These are phyloP conservation scores for Acronicta aceris DNA, from an alignment of 2,888 invertebrate genomes.

Conservation along the genomic window DNA sequence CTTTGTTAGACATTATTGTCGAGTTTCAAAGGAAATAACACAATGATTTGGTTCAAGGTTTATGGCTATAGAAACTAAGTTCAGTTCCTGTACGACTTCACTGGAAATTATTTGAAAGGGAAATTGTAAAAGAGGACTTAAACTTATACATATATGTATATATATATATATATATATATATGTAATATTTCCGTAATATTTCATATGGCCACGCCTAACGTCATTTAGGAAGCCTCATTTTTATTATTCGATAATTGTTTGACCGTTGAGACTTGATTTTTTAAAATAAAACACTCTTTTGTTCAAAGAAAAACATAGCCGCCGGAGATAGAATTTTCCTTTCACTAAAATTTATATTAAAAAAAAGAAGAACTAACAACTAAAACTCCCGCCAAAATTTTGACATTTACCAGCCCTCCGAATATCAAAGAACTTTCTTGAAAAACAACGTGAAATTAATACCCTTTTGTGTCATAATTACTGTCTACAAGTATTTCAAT, in stretches of 20 bases:
- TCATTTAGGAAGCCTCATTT: too few species aligned
- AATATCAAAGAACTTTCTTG: not conserved
- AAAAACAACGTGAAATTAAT: not conserved
- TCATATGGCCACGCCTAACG: too few species aligned
- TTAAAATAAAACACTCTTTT: too few species aligned
- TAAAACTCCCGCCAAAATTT: not conserved
- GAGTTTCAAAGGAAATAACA: constrained; percentile 62
- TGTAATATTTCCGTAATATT: too few species aligned
- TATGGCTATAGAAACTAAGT: constrained; percentile 41
- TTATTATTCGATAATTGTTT: too few species aligned
- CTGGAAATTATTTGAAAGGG: constrained; percentile 15
- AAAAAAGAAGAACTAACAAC: too few species aligned
- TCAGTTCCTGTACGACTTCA: constrained; percentile 35
- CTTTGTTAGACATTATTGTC: constrained; percentile 65
- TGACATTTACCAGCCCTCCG: not conserved
- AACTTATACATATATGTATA: not conserved
- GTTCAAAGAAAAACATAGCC: too few species aligned
- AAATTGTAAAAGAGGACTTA: not conserved
- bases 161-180: too few species aligned
- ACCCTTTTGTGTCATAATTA: constrained; percentile 5
- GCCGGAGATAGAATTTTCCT: too few species aligned
- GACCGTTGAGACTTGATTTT: too few species aligned
- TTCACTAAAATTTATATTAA: too few species aligned
- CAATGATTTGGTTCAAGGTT: constrained; percentile 49
- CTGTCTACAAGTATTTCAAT: constrained; percentile 26